Evolutionary conservation across 64 coral and sea anemone species (phyloP), one percentile per base, ranked within the genome.

Genomic region (Hydrozoanthus tunicans): DNA sequence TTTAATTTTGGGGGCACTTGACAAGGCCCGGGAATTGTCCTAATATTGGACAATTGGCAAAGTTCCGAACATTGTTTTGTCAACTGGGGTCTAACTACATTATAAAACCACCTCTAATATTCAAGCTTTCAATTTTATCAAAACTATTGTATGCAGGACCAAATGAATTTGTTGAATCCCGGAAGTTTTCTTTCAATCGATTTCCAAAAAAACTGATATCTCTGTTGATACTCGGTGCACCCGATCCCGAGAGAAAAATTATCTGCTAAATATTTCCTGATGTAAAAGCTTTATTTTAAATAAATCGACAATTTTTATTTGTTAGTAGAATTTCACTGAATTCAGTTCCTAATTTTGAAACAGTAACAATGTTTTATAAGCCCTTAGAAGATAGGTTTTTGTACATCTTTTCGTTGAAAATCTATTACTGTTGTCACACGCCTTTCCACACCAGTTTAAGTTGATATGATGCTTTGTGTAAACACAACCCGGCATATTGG

Each of bases 401-500:
- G 9, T 56, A 54, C 6, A 51, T 15, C 54, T 58, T 59, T 86
- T 53, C 72, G 51, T 32, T 32, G 27, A 72, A 23, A 24, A 67
- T 86, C 53, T 71, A 32, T 51, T 7, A 69, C 25, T 6, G 53
- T 88, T 88, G 84, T 75, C 84, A 88, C 55, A 88, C 23, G 32
- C 32, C 2, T 88, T 72, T 88, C 68, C 59, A 59, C 69, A 53
- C 57, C 68, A 73, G 73, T 88, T 5, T 59, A 88, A 55, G 66
- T 73, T 70, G 84, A 56, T 88, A 73, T 43, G 84, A 58, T 92
- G 95, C 79, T 79, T 52, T 53, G 62, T 81, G 95, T 89, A 91
- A 96, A 96, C 77, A 96, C 4, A 79, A 23, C 63, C 77, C 24
- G 61, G 81, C 92, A 94, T 92, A 92, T 94, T 94, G 82, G 55